These are phyloP conservation scores for Sturnira hondurensis DNA, from an alignment of 2,113 vertebrate species.

Conservation along the genomic window DNA sequence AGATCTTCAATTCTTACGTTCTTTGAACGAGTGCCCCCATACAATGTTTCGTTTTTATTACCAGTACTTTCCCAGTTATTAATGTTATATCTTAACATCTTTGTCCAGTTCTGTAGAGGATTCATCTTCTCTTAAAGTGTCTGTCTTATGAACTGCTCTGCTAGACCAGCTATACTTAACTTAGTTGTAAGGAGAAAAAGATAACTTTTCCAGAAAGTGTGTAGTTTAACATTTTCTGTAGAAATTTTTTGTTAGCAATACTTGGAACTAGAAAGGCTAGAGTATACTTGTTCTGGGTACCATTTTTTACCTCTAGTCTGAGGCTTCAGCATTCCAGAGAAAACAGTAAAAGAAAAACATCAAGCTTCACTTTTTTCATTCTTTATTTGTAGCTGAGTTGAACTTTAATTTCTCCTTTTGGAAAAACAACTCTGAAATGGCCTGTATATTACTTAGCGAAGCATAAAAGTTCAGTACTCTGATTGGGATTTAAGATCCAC, in stretches of 20 bases:
- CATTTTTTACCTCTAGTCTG: conserved; percentile 33
- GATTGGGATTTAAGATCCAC: background rate
- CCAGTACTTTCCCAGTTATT: conserved; percentile 22
- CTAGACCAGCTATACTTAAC: conserved; percentile 45
- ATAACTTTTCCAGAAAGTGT: conserved; percentile 50
- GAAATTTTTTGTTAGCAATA: conserved; percentile 60
- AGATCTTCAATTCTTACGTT: conserved; percentile 22
- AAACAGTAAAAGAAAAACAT: conserved; percentile 39
- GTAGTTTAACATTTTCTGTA: conserved; percentile 45
- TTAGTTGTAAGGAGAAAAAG: conserved; percentile 37
- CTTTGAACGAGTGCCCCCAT: conserved; percentile 41
- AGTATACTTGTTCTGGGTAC: conserved; percentile 63
- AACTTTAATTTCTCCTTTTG: conserved; percentile 36
- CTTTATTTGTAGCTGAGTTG: conserved; percentile 55
- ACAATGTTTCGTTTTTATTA: conserved; percentile 22
- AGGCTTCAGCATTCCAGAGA: conserved; percentile 23
- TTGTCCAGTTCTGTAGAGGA: conserved; percentile 21
- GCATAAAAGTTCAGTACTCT: background rate
- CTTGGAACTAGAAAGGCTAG: conserved; percentile 43
- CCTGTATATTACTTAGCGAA: background rate
- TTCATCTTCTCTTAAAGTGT: conserved; percentile 48
- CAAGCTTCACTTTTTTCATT: conserved; percentile 46
- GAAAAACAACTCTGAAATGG: conserved; percentile 31
- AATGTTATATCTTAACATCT: conserved; percentile 48
- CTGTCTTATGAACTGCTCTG: conserved; percentile 42